These are phyloP conservation scores for Tetramorium simillimum DNA, from an alignment of 1,140 invertebrate species.

Conservation along the genomic window DNA sequence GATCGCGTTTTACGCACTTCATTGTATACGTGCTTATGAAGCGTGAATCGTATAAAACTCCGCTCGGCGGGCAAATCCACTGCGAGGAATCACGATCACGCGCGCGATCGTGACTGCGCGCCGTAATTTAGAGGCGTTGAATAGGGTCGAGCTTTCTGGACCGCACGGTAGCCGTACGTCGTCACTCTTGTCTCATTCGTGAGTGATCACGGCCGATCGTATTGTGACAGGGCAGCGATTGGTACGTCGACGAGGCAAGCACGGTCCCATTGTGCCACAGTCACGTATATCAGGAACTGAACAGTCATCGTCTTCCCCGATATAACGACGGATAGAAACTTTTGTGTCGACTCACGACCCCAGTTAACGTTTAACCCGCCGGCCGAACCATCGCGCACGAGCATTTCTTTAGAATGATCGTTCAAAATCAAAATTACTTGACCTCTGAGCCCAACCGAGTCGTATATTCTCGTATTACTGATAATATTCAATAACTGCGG, in stretches of 20 bases:
- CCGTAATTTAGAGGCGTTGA: conserved; percentile 63
- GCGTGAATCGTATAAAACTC: conserved; percentile 59
- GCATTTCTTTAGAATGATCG: conserved; percentile 45
- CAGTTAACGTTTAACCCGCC: conserved; percentile 59
- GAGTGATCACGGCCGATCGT: conserved; percentile 76
- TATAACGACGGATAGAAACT: conserved; percentile 65
- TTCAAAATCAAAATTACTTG: conserved; percentile 33
- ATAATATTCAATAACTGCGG: background rate
- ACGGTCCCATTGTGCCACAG: conserved; percentile 71
- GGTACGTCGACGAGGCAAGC: conserved; percentile 73
- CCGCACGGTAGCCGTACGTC: conserved; percentile 69
- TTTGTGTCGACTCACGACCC: conserved; percentile 72
- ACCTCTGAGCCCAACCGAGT: background rate
- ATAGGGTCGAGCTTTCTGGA: conserved; percentile 65
- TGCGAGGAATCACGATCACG: conserved; percentile 70
- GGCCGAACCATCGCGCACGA: conserved; percentile 49
- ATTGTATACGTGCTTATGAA: conserved; percentile 47
- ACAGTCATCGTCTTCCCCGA: conserved; percentile 72
- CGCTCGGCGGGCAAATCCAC: conserved; percentile 41
- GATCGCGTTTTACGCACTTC: conserved; percentile 17
- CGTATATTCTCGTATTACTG: background rate
- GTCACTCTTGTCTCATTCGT: conserved; percentile 70
- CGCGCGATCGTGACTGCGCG: conserved; percentile 71
- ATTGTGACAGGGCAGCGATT: conserved; percentile 74
- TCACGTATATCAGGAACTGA: conserved; percentile 75